Base-by-base conservation (phyloP, 2,888 invertebrate genomes). In the Trimorus sp. region DNA sequence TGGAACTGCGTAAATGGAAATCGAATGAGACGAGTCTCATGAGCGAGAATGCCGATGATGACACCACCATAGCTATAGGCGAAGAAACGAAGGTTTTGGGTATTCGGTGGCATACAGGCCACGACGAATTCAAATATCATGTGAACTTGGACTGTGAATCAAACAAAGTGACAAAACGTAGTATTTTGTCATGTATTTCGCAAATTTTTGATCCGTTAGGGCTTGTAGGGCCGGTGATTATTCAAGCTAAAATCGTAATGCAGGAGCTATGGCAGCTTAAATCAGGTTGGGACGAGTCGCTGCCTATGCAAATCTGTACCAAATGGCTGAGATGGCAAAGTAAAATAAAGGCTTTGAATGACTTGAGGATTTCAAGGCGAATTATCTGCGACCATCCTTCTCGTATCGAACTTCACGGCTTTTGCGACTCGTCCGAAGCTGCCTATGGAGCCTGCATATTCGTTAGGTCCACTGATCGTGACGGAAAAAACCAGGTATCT, bases 331-430 rank as follows among this genome's bases (percentile, higher is more conserved):
- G 45, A 4, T 68, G 40, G 40, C 49, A 45, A 6, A 12, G 58
- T 8, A 78, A 84, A 58, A 16, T 85, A 26, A 40, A 54, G 1
- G n/a, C 7, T 54, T 38, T 86, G 1, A 80, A 84, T 56, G 40
- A 85, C 4, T 16, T 84, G 7, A 8, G 51, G 5, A 79, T 85
- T 15, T 48, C 54, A 15, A 68, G 87, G 9, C 62, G 60, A 48
- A 48, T 83, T 0, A 9, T 77, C 9, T 26, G 60, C 7, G 12
- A 56, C 12, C n/a, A 77, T 11, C 11, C 73, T 9, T 15, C 8
- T 1, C 45, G 63, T 0, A 74, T 84, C 8, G 63, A 85, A 45
- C 16, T 86, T 0, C 85, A 85, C 45, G 85, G 86, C 9, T 60
- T 60, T 26, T 60, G 60, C 12, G 45, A 60, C 15, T 14, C 60